Percentiles rank a stretch among this genome's conserved stretches.
These are phyloP conservation scores for Hyperoplus lanceolatus DNA, from an alignment of 2,797 vertebrate genomes.

Conservation along the genomic window DNA sequence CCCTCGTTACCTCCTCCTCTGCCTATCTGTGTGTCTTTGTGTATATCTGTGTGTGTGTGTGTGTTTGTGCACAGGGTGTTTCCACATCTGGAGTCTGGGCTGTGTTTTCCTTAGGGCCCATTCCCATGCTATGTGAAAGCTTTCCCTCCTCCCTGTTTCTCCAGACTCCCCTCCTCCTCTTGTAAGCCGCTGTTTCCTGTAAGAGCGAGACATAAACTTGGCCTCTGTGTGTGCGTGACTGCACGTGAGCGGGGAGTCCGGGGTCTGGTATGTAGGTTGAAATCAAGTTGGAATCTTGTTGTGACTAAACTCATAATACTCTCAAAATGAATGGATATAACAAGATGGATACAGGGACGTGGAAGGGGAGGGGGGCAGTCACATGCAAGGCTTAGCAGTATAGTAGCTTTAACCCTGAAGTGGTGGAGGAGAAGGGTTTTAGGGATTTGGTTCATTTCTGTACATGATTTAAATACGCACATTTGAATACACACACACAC, in stretches of 20 bases:
- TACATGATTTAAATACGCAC: conserved; percentile 44
- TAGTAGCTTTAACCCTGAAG: conserved; percentile 42
- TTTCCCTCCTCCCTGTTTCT: conserved; percentile 55
- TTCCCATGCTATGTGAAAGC: conserved; percentile 76
- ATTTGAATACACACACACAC: conserved; percentile 25
- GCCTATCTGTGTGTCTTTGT: conserved; percentile 44
- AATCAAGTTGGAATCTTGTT: conserved; percentile 58
- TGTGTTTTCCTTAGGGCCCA: conserved; percentile 79
- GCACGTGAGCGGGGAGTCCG: not conserved
- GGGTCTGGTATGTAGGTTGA: conserved; percentile 69
- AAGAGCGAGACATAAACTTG: conserved; percentile 63
- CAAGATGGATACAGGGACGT: conserved; percentile 24
- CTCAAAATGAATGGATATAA: conserved; percentile 46
- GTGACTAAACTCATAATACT: conserved; percentile 36
- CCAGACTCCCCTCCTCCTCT: conserved; percentile 53
- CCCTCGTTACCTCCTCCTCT: conserved; percentile 66
- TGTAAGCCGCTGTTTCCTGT: conserved; percentile 77
- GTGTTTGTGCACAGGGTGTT: conserved; percentile 70
- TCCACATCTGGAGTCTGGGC: conserved; percentile 83
- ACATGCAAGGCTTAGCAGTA: conserved; percentile 39
- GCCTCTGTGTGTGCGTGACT: conserved; percentile 40
- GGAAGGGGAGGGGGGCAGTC: conserved; percentile 23
- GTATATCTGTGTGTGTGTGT: conserved; percentile 34
- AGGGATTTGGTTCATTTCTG: conserved; percentile 44
- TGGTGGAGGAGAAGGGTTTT: conserved; percentile 21